Evolutionary conservation across 1,140 invertebrate genomes (phyloP).

Genomic region (Saccostrea glomerata): DNA sequence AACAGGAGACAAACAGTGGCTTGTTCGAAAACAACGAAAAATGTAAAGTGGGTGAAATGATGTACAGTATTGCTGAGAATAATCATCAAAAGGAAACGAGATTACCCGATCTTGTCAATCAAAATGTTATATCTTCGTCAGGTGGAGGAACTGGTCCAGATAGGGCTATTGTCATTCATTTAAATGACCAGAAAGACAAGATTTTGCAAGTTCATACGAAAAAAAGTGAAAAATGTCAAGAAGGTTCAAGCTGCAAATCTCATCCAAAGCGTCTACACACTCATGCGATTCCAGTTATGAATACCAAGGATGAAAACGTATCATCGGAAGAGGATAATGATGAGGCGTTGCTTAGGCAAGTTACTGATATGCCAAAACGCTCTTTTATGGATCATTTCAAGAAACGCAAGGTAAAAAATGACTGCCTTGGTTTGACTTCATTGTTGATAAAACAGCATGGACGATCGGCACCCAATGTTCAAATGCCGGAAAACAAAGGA

Average conservation of each 20-base stretch:
- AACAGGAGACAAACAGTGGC: neutral
- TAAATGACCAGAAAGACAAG: constrained; percentile 43
- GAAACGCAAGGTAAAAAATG: constrained; percentile 30
- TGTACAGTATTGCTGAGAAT: neutral
- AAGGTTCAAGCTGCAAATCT: neutral
- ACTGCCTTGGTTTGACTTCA: neutral
- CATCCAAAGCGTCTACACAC: constrained; percentile 1
- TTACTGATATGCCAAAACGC: constrained; percentile 11
- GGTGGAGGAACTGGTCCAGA: constrained; percentile 48
- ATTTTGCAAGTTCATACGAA: constrained; percentile 4
- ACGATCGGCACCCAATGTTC: constrained; percentile 54
- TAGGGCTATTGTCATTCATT: constrained; percentile 55
- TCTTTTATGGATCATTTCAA: constrained; percentile 34
- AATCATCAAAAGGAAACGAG: neutral
- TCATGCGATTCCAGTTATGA: neutral
- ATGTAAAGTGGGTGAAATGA: neutral
- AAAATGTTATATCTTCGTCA: neutral
- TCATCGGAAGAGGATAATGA: constrained; percentile 3
- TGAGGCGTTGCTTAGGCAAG: neutral
- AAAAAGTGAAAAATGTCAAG: neutral
- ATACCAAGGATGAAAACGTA: neutral
- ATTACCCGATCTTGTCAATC: neutral
- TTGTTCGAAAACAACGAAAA: constrained; percentile 28
- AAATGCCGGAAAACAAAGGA: constrained; percentile 49
- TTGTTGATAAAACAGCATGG: constrained; percentile 34